These are phyloP conservation scores for Scaptomyza tumidula DNA, from an alignment of 2,888 invertebrate genomes.

Conservation along the genomic window DNA sequence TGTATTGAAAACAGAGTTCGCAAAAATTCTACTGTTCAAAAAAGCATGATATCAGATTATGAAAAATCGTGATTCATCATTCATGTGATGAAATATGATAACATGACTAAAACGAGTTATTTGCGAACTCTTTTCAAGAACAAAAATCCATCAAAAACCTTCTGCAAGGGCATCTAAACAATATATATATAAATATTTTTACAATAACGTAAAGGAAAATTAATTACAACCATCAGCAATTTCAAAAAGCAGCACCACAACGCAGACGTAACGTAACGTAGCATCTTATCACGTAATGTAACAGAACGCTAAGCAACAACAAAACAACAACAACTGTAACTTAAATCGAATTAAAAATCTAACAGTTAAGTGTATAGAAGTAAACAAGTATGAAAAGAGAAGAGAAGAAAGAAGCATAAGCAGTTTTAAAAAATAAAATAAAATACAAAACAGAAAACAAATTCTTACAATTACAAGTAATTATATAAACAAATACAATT, in stretches of 20 bases:
- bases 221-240: constrained; percentile 17
- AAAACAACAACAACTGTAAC: constrained; percentile 59
- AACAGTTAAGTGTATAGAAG: constrained; percentile 47
- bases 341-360: constrained; percentile 72
- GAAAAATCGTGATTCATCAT: no score
- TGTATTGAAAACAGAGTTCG: background rate
- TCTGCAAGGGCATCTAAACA: constrained; percentile 2
- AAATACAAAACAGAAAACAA: constrained; percentile 19
- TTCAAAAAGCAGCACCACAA: constrained; percentile 28
- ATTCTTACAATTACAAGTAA: constrained; percentile 52
- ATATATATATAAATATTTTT: constrained; percentile 13
- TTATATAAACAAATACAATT: constrained; percentile 61
- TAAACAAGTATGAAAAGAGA: constrained; percentile 46
- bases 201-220: constrained; percentile 14
- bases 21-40: background rate
- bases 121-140: background rate
- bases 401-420: constrained; percentile 25
- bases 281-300: constrained; percentile 1
- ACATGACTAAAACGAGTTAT: no score
- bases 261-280: constrained; percentile 23
- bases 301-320: constrained; percentile 25
- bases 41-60: background rate
- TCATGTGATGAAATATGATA: no score
- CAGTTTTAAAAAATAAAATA: constrained; percentile 5
- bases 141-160: background rate